Percentiles rank a stretch among this genome's conserved stretches.
Evolutionary conservation across 1,140 invertebrate genomes (phyloP).

Genomic region (Leptinotarsa undecemlineata): DNA sequence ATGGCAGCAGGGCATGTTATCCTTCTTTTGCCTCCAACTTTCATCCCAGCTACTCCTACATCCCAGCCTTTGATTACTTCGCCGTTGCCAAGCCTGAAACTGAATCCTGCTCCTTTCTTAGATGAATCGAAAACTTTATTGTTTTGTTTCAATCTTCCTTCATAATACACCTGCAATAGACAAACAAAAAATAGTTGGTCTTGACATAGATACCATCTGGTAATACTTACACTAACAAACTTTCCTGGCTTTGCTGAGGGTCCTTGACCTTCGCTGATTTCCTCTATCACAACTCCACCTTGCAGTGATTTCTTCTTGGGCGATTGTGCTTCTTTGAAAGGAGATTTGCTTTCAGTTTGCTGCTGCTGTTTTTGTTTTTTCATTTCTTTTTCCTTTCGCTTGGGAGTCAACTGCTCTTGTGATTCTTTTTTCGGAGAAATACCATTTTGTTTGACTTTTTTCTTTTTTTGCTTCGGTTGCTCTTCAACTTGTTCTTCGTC

Average conservation of each 20-base stretch:
- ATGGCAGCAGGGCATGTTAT: slow-evolving; percentile 82
- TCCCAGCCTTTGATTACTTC: slow-evolving; percentile 95
- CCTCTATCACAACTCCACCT: slow-evolving; percentile 78
- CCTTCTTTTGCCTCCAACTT: slow-evolving; percentile 87
- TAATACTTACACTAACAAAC: slow-evolving; percentile 65
- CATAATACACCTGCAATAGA: slow-evolving; percentile 69
- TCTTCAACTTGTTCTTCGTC: slow-evolving; percentile 34
- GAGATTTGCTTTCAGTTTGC: slow-evolving; percentile 36
- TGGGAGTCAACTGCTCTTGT: slow-evolving; percentile 11
- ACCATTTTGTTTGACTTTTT: slow-evolving; percentile 23
- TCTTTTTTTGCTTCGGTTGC: slow-evolving; percentile 20
- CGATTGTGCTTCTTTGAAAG: slow-evolving; percentile 34
- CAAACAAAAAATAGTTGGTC: background rate
- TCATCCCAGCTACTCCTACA: slow-evolving; percentile 84
- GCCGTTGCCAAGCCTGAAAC: slow-evolving; percentile 79
- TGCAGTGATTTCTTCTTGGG: slow-evolving; percentile 61
- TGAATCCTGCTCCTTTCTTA: slow-evolving; percentile 76
- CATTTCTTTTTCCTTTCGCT: slow-evolving; percentile 30
- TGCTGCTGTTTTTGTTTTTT: slow-evolving; percentile 32
- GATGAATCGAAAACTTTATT: slow-evolving; percentile 81
- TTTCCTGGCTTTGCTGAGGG: slow-evolving; percentile 76
- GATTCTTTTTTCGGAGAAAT: background rate
- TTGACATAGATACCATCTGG: too few species aligned
- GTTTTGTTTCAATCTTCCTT: slow-evolving; percentile 75
- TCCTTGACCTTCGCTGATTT: slow-evolving; percentile 77